phyloP scores from a whole-genome alignment of 2,888 invertebrate genomes.

The Serrognathus titanus region DNA sequence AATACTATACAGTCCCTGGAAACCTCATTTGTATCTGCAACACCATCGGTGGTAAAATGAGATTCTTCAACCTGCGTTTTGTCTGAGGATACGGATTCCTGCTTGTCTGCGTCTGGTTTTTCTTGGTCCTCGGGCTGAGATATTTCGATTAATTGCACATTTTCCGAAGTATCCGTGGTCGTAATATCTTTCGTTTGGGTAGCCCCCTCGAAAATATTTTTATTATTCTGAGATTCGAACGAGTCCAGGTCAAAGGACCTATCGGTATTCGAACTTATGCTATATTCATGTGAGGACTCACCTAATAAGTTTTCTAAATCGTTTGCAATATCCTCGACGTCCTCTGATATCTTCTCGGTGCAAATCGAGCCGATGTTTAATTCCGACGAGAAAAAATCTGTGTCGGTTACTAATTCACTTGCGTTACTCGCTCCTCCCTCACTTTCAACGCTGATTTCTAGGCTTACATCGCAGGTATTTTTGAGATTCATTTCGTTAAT shows the following conservation, averaged over 20 bases:
- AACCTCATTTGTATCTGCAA: not conserved
- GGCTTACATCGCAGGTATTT: slow-evolving; percentile 4
- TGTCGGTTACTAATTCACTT: slow-evolving; percentile 24
- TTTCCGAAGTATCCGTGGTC: not conserved
- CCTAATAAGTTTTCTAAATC: slow-evolving; percentile 46
- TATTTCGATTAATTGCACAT: not conserved
- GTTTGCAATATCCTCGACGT: slow-evolving; percentile 48
- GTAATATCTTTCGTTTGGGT: not conserved
- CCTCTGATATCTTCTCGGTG: slow-evolving; percentile 40
- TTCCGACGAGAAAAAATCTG: slow-evolving; percentile 33
- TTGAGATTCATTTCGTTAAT: slow-evolving; percentile 11
- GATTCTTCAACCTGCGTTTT: not conserved
- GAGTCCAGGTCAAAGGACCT: slow-evolving; percentile 2
- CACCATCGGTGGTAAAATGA: not conserved
- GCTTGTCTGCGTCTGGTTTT: not conserved
- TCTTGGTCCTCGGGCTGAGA: not conserved
- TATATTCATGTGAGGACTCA: slow-evolving; percentile 24
- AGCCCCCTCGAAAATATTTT: not conserved
- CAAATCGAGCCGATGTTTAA: slow-evolving; percentile 36
- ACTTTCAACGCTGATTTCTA: slow-evolving; percentile 2
- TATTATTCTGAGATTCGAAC: not conserved
- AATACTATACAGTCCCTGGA: not conserved
- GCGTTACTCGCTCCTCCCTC: slow-evolving; percentile 17
- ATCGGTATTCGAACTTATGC: slow-evolving; percentile 8
- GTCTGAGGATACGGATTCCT: not conserved